Conservation (phyloP, 64 coral and sea anemone genomes). For the Catalaphyllia jardinei region DNA sequence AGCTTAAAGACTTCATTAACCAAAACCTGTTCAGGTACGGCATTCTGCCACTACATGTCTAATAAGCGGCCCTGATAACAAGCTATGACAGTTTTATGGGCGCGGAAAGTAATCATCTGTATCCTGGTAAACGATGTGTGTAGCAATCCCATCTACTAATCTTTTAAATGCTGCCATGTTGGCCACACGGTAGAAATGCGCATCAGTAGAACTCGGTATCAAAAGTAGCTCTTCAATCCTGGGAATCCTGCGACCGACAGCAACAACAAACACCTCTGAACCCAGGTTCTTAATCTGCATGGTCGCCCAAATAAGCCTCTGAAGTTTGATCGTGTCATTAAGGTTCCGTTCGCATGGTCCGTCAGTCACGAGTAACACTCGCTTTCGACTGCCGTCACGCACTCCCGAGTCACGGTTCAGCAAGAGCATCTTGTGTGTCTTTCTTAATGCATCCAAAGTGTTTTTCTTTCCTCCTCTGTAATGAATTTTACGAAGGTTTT, state of each 20-base stretch:
- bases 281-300: not conserved
- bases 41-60: too few relatives aligned
- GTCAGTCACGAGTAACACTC: conserved; percentile 36
- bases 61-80: too few relatives aligned
- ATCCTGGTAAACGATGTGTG: conserved; percentile 25
- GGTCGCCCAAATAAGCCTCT: not conserved
- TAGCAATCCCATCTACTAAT: conserved; percentile 42
- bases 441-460: conserved; percentile 27
- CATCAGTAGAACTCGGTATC: conserved; percentile 42
- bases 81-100: not conserved
- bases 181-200: conserved; percentile 44
- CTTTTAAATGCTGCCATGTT: conserved; percentile 36
- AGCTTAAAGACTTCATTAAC: too few relatives aligned
- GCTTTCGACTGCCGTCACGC: conserved; percentile 14
- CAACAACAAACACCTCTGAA: conserved; percentile 43
- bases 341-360: conserved; percentile 13
- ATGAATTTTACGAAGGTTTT: not conserved
- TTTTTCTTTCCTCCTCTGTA: conserved; percentile 44
- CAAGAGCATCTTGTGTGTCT: conserved; percentile 15
- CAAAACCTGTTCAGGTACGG: too few relatives aligned
- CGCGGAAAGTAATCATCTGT: not conserved
- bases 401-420: conserved; percentile 15
- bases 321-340: not conserved
- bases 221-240: conserved; percentile 48
- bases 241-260: conserved; percentile 36